Evolutionary conservation across 2,113 vertebrate genomes (phyloP).

Genomic region (Charadrius vociferus): DNA sequence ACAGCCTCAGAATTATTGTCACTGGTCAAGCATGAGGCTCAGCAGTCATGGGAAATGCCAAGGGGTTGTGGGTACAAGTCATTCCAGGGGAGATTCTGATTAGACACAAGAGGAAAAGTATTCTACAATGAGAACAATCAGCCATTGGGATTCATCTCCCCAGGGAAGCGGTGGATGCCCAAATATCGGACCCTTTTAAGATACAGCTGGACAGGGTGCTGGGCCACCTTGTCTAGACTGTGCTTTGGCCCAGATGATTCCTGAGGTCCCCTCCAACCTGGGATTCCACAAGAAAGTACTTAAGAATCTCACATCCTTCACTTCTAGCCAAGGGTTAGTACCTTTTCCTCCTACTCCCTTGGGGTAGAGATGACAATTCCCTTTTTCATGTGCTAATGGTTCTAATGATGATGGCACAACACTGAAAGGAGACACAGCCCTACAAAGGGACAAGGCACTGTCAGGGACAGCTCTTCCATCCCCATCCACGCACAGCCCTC

Average conservation of each 20-base stretch:
- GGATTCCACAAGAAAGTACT: not conserved
- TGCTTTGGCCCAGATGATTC: not conserved
- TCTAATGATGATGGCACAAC: not conserved
- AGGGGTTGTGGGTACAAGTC: not conserved
- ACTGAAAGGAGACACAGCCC: not conserved
- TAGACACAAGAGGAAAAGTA: not conserved
- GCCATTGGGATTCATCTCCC: not conserved
- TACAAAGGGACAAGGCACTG: accelerated
- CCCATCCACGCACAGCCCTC: not conserved
- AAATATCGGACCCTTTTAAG: not conserved
- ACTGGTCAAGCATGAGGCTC: accelerated
- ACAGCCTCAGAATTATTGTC: accelerated
- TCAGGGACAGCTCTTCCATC: not conserved
- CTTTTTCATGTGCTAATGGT: not conserved
- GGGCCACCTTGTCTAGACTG: not conserved
- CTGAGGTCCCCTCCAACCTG: not conserved
- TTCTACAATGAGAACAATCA: not conserved
- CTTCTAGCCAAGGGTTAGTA: not conserved
- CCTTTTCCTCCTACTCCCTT: not conserved
- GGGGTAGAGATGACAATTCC: not conserved
- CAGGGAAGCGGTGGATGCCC: not conserved
- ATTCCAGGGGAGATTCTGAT: not conserved
- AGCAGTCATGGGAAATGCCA: not conserved
- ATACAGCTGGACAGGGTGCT: not conserved
- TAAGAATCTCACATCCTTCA: not conserved